Base-by-base conservation (phyloP, 2,888 invertebrate species). In the Microchrysa polita region DNA sequence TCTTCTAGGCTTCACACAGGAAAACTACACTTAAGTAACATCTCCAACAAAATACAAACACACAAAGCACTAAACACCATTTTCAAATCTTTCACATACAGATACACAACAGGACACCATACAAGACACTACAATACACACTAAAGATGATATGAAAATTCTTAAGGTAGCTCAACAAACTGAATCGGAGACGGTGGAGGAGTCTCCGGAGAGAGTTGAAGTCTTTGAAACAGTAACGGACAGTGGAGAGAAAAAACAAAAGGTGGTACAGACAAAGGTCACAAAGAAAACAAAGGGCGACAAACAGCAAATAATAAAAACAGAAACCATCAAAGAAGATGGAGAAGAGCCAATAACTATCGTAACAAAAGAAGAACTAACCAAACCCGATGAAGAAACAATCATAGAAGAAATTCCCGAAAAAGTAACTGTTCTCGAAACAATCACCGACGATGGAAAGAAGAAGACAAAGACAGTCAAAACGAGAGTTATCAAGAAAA, bases 171-270 rank as follows among this genome's bases (percentile, higher is more conserved):
- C 2, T 7, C 2, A 48, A n/a, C 48, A 48, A 2, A n/a, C 12
- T 4, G 48, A 48, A 48, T 12, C 48, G 2, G 48, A 48, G 12
- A 48, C 4, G 48, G 48, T 77, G 1, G 20, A 74, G 23, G 76
- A 78, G 75, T 27, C 75, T 72, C 73, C 78, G 20, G 75, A 78
- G 78, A 80, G 82, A 73, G 81, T 83, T 0, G 74, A 75, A 14
- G 79, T 86, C 1, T 82, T 84, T 1, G 86, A 87, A 79, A 83
- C 86, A 1, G 81, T 82, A 14, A 85, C 86, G 0, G 78, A 79
- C 18, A 81, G 81, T 73, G 83, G 82, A 16, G 80, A 79, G 65
- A 83, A 84, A 0, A 83, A 80, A 72, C 85, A 84, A 76, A 81
- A 78, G 67, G 78, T 78, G 4, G 78, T 79, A 22, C 82, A 74